Evolutionary conservation across 2,113 vertebrate species (phyloP).

Genomic region (Malaclemys terrapin): DNA sequence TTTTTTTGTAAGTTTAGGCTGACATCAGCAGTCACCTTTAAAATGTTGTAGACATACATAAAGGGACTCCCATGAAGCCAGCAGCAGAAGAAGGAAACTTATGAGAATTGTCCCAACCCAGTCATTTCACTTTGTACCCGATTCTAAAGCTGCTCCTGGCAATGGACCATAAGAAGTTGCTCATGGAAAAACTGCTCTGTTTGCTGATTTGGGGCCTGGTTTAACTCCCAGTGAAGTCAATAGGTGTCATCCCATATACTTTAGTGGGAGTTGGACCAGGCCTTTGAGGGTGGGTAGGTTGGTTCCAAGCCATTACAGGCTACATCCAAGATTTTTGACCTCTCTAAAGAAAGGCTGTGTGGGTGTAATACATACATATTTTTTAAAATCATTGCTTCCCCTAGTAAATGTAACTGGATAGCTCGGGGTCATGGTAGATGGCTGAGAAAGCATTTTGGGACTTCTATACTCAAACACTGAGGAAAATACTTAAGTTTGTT

Average conservation of each 20-base stretch:
- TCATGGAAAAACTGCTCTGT: background rate
- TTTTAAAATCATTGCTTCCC: conserved; percentile 1
- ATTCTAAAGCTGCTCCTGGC: background rate
- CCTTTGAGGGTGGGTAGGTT: background rate
- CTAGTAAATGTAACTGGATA: background rate
- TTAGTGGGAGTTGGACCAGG: background rate
- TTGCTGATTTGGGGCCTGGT: background rate
- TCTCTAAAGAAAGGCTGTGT: background rate
- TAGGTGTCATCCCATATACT: background rate
- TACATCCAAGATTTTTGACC: background rate
- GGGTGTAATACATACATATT: background rate
- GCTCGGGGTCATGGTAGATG: background rate
- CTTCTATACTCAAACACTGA: background rate
- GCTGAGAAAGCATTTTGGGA: background rate
- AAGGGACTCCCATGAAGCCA: background rate
- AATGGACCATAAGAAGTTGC: background rate
- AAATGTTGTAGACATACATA: background rate
- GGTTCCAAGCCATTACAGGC: background rate
- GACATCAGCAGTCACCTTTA: background rate
- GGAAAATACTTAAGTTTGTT: background rate
- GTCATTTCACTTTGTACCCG: background rate
- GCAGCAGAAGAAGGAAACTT: background rate
- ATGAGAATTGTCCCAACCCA: background rate
- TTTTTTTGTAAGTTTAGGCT: background rate
- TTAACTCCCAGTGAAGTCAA: background rate